Base-by-base conservation (phyloP, 2,797 vertebrate genomes). In the Octomys mimax region DNA sequence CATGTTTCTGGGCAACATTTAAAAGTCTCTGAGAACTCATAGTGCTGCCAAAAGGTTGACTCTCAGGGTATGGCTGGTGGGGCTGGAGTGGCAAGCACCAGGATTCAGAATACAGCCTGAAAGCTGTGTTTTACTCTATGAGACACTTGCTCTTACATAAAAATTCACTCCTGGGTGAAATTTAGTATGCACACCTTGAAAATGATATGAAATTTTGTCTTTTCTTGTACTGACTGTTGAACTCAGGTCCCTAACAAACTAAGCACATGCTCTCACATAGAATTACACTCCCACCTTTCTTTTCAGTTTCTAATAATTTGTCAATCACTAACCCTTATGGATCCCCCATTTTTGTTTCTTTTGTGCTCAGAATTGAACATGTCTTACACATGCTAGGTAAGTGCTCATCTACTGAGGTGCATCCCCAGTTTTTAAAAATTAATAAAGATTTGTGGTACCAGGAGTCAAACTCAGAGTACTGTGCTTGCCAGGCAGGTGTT, bases 1-100 rank as follows among this genome's bases (percentile, higher is more conserved):
- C 95, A 98, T 98, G 95, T 96, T 96, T 97, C 91, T 94, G 54
- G 87, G 87, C 83, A 93, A 80, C 71, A 92, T 96, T 89, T 92
- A 79, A 95, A 95, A 87, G 89, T 95, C 52, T 36, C 14, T 18
- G 7, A 62, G 81, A 46, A 66, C 87, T 91, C 39, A 1, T 2
- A 13, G 68, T 2, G 1, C 39, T 80, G 89, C 78, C 71, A 73
- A 70, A 75, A 24, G 22, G 68, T 89, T 78, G 57, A 61, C 88
- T 81, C 28, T 33, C 68, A 21, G 80, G 42, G 71, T 64, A 61
- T 21, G 49, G 83, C 70, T 87, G 88, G 88, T 14, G 19, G 71
- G 86, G 16, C 86, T 78, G 49, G n/a, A 54, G 57, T 0, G 24
- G 85, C 77, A 54, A 92, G 52, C 4, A 62, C 54, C 42, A 54